Base-by-base conservation (phyloP, 1,140 invertebrate genomes). In the Drosophila littoralis region DNA sequence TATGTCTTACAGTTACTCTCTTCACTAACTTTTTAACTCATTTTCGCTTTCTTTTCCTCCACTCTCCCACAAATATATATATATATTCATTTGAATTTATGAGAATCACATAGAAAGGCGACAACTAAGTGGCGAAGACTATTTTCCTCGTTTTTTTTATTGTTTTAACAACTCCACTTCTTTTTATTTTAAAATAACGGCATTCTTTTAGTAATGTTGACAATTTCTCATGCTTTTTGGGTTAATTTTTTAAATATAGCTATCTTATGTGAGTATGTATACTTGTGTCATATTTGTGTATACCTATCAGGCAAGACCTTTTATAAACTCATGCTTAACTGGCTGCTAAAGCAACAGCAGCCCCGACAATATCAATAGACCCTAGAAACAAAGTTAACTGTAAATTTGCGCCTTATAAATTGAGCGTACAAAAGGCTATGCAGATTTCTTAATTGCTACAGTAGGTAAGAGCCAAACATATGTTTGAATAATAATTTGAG, bases 401-500 rank as follows among this genome's bases (percentile, higher is more conserved):
- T 50, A 68, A 77, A 61, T 76, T 76, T 79, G 45, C 68, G 79
- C 68, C 63, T 73, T 43, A 60, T 57, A 63, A 51, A 65, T 57
- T 58, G 15, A 55, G 40, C 36, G 59, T 48, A 63, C 75, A 73
- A 70, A 82, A 73, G 45, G 42, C 36, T 76, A 88, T 82, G 82
- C 79, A 86, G 81, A 88, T 88, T 70, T 65, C 60, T 81, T 82
- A 82, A 82, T 79, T 81, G 66, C 60, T 51, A 40, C 8, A 36
- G 13, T 13, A 38, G 36, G 66, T 61, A 50, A 51, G 51, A 64
- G 57, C 46, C 68, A 60, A 58, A 73, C 67, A 65, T 78, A 78
- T 83, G 79, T 79, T 88, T 75, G 70, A 66, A 67, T 74, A 79
- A 73, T 79, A 72, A 76, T 75, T 69, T 52, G 59, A 75, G 68